Base-by-base conservation (phyloP, 2,113 vertebrate species). In the Dasyornis broadbenti region DNA sequence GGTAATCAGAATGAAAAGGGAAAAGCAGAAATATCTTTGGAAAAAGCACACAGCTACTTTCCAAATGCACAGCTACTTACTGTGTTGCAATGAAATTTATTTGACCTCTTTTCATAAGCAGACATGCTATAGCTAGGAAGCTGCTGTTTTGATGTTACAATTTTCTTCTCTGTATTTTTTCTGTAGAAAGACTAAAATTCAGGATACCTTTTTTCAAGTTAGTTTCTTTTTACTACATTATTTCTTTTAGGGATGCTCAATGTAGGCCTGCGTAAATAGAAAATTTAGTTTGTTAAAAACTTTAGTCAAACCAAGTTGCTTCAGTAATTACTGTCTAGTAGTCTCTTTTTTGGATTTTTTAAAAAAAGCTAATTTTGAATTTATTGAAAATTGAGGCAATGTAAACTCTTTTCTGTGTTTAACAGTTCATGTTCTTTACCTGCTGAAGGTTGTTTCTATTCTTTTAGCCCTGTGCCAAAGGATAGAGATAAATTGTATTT, bases 401-500 rank as follows among this genome's bases (percentile, higher is more conserved):
- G 4, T 56, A 28, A 30, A 31, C 5, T 50, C 8, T 81, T 42
- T 44, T 50, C 35, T 86, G 13, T 39, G 13, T 81, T 75, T 52
- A 54, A 10, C 5, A 37, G 20, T 52, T 71, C 13, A 37, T 49
- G 2, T 68, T 90, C 22, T 78, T 3, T 90, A 53, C 24, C 15
- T 71, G 39, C 69, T 93, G 30, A 96, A 80, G n/a, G n/a, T 45
- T 92, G 6, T 86, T 96, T 63, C 40, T 92, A 0, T 92, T 96
- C 30, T 97, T 97, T 87, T 96, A 99, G 99, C 91, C 98, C 99
- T 15, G 99, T 99, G 72, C 99, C 99, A 30, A 99, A 99, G 95
- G 99, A 99, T 84, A 98, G 99, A 98, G 99, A 99, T 45, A 99
- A 99, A 96, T 98, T 99, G 76, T 99, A 99, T 97, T 99, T 99